phyloP scores from a whole-genome alignment of 2,888 invertebrate genomes.

The Ferrisia virgata region DNA sequence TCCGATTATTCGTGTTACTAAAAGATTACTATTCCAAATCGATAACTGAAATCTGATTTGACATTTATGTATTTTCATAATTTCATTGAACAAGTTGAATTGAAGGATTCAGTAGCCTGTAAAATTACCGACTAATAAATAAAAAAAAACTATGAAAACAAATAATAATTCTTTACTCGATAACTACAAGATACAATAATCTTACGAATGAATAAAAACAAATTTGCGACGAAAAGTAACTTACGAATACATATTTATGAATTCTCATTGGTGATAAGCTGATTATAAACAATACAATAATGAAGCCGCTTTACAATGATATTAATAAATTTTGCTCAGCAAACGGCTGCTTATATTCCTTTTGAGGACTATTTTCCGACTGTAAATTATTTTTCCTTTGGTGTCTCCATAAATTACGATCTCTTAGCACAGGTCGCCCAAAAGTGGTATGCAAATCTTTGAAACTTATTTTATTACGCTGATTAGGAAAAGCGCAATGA shows the following conservation, averaged over 20 bases:
- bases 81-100: too few species aligned
- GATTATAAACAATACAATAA: neutral
- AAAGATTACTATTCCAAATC: too few species aligned
- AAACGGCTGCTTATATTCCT: neutral
- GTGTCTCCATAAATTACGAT: conserved; percentile 68
- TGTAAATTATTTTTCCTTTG: conserved; percentile 44
- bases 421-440: conserved; percentile 65
- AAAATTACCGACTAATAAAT: neutral
- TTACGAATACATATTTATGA: neutral
- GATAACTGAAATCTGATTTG: too few species aligned
- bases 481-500: neutral
- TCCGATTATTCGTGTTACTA: too few species aligned
- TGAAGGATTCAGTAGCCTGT: neutral
- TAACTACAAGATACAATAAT: neutral
- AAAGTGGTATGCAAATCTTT: conserved; percentile 68
- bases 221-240: neutral
- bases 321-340: conserved; percentile 34
- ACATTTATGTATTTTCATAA: too few species aligned
- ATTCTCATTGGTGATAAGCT: too few species aligned
- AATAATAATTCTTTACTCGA: neutral
- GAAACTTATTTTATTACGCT: conserved; percentile 61
- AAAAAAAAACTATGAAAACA: neutral
- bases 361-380: neutral
- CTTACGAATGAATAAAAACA: neutral
- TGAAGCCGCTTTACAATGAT: conserved; percentile 6